Base-by-base conservation (phyloP, 1,140 invertebrate genomes). In the Scaptomyza montana region DNA sequence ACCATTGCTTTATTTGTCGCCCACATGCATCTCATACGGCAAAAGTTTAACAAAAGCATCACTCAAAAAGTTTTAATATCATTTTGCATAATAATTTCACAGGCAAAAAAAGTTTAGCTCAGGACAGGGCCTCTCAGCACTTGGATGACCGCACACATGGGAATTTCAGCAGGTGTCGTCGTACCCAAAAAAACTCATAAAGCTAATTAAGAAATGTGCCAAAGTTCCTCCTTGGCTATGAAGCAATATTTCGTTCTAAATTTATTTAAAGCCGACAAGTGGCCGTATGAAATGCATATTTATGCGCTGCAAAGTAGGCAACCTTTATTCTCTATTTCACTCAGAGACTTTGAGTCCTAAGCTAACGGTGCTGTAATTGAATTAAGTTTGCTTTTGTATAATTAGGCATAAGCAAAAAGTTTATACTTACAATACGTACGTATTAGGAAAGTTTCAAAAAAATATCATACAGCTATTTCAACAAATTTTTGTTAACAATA, bases 201-300 rank as follows among this genome's bases (percentile, higher is more conserved):
- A 87, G 73, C 85, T 89, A 89, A 89, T 89, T 89, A 89, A 89
- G 85, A 89, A 89, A 77, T 89, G 71, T 85, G 71, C 70, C 77
- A 84, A 89, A 89, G 74, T 84, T 80, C 50, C 46, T 49, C 51
- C 9, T 9, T 36, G 59, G 56, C 60, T 19, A 41, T 33, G 33
- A 7, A 30, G 12, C 36, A 33, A 63, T 57, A 71, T 69, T 61
- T 49, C 46, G 28, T 13, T 33, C 53, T 12, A 67, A 85, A 87
- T 78, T 89, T 78, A 86, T 82, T 87, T 87, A 78, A 87, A 89
- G 71, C 80, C 62, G 57, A 55, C 59, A 69, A 69, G 39, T 62
- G 51, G 36, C 57, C 36, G 2, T 36, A 39, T 46, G 60, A 69
- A 80, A 66, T 84, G 61, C 77, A 84, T 66, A 75, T 63, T 66